Conservation (phyloP, 2,797 vertebrate species). For the Sebastes hubbsi region DNA sequence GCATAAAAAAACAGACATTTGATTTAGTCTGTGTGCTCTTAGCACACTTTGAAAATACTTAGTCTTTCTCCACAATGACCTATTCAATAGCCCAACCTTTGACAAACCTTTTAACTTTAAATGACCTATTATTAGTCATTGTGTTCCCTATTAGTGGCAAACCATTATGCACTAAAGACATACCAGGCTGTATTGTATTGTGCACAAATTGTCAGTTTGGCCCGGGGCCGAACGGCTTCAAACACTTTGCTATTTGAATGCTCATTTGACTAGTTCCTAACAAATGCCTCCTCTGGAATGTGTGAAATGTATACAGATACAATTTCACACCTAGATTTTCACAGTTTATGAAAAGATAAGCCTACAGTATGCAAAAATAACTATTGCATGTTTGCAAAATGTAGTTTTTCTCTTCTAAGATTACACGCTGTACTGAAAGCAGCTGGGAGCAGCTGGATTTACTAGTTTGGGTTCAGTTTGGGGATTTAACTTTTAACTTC, state of each 20-base stretch:
- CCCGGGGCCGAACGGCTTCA: neutral
- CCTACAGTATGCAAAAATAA: neutral
- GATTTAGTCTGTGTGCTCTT: neutral
- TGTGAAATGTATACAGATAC: slow-evolving; percentile 31
- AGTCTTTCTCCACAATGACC: neutral
- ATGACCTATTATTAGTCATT: neutral
- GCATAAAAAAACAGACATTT: neutral
- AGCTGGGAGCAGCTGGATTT: slow-evolving; percentile 8
- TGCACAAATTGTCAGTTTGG: neutral
- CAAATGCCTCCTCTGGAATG: neutral
- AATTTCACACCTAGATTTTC: slow-evolving; percentile 24
- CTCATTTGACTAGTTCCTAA: neutral
- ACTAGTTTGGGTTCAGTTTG: neutral
- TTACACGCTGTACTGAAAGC: neutral
- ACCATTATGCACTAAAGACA: neutral
- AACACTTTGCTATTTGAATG: neutral
- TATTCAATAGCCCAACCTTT: neutral
- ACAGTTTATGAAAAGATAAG: neutral
- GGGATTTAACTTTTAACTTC: neutral
- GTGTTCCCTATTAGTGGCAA: neutral
- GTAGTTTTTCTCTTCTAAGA: neutral
- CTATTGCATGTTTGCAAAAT: neutral
- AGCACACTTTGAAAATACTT: neutral
- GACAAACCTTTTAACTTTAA: neutral
- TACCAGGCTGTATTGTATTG: neutral